Base-by-base conservation (phyloP, 2,797 vertebrate genomes). In the Neoniphon sammara region DNA sequence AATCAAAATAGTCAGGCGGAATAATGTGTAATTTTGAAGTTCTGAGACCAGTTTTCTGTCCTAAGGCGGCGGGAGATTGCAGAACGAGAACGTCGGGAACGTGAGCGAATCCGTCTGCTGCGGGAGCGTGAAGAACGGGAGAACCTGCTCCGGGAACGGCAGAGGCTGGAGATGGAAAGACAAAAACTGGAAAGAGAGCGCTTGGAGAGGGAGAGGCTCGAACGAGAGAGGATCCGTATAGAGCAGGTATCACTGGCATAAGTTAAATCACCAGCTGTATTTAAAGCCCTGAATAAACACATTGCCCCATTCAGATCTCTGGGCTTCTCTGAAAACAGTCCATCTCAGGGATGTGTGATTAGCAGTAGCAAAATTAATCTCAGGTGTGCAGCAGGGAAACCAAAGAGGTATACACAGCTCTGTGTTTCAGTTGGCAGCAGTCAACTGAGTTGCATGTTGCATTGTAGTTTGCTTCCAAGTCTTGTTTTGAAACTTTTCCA, bases 151-250 rank as follows among this genome's bases (percentile, higher is more conserved):
- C 93, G 96, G 61, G 97, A 98, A 59, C 93, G 97, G 20, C 96
- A 98, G 66, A 92, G 97, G n/a, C 90, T 99, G 25, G 97, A 98
- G 84, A 96, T 98, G 80, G 97, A 98, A 85, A 93, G 96, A 75
- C 97, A 98, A 73, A 98, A 98, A 81, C 91, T 98, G 74, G 97
- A 98, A 84, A 92, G 97, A 31, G 98, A 99, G 87, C 94, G 97
- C 30, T 93, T 98, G 93, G 97, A 98, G 88, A 93, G 98, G 47
- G 98, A 99, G 83, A 94, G 97, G 70, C 92, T 99, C 57, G 98
- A 99, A 89, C 94, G 97, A 47, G 97, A 99, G 75, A 94, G 97
- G 57, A 94, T 98, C 75, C 97, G 97, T 31, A 98, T 99, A 47
- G 98, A 99, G 69, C 98, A 99, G 97, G 98, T 98, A 95, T 90